phyloP scores from a whole-genome alignment of 2,113 vertebrate species.

The Zosterops japonicus region DNA sequence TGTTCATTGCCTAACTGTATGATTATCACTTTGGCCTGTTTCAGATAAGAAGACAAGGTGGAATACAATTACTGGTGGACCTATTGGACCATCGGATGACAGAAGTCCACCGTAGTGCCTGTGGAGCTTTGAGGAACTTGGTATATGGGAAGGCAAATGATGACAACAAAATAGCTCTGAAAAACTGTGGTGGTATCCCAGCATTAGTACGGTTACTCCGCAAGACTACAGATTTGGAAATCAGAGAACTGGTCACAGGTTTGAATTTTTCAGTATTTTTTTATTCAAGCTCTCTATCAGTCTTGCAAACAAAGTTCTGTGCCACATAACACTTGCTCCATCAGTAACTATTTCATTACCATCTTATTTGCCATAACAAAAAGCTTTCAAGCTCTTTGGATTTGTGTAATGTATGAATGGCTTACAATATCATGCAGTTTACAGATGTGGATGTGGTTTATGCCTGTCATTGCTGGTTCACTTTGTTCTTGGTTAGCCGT shows the following conservation, averaged over 20 bases:
- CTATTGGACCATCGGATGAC: slow-evolving; percentile 96
- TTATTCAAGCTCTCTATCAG: not conserved
- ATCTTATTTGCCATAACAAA: not conserved
- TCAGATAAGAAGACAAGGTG: slow-evolving; percentile 96
- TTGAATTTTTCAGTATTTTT: slow-evolving; percentile 23
- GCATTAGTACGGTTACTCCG: slow-evolving; percentile 93
- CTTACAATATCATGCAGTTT: not conserved
- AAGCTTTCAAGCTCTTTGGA: not conserved
- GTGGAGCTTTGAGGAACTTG: slow-evolving; percentile 94
- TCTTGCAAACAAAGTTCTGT: not conserved
- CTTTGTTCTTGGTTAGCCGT: not conserved
- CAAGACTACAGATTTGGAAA: slow-evolving; percentile 94
- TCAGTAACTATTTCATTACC: not conserved
- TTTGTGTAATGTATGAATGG: not conserved
- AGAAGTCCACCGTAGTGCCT: slow-evolving; percentile 97
- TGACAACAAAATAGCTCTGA: slow-evolving; percentile 97
- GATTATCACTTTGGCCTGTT: slow-evolving; percentile 40
- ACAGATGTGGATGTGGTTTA: not conserved
- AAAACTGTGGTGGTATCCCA: slow-evolving; percentile 97
- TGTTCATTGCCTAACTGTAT: not conserved
- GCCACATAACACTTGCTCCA: not conserved
- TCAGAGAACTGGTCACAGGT: slow-evolving; percentile 98
- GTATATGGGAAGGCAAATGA: slow-evolving; percentile 98
- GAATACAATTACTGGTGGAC: slow-evolving; percentile 95
- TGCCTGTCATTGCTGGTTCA: not conserved